Evolutionary conservation across 1,140 invertebrate species (phyloP).

Genomic region (Drosophila guanche): DNA sequence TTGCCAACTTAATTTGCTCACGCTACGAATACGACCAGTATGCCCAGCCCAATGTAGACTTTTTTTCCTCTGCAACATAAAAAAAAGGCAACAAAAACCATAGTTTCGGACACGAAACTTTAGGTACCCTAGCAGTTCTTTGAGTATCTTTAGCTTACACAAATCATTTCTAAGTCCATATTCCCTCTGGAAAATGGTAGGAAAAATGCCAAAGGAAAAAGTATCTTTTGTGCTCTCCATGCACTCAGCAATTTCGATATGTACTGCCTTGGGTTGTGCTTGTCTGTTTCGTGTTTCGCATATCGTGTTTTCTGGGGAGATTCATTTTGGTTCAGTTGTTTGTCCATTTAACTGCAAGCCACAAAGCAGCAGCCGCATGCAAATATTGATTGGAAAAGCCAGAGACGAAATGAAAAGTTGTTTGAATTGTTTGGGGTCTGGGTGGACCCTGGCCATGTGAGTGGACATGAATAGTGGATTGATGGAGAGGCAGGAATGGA

Average conservation of each 20-base stretch:
- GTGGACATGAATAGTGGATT: slow-evolving; percentile 22
- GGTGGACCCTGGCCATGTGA: slow-evolving; percentile 2
- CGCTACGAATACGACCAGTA: slow-evolving; percentile 67
- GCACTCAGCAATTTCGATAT: slow-evolving; percentile 43
- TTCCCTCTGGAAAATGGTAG: not conserved
- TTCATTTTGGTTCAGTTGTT: slow-evolving; percentile 55
- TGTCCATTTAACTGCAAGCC: slow-evolving; percentile 63
- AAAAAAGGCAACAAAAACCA: no score
- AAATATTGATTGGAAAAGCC: slow-evolving; percentile 67
- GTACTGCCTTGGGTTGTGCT: slow-evolving; percentile 25
- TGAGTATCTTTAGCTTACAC: no score
- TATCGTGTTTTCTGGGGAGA: slow-evolving; percentile 2
- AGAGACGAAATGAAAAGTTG: slow-evolving; percentile 34
- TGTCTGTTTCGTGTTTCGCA: slow-evolving; percentile 9
- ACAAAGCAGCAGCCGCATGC: slow-evolving; percentile 30
- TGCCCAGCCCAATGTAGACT: slow-evolving; percentile 17
- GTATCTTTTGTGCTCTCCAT: slow-evolving; percentile 19
- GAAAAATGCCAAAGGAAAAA: slow-evolving; percentile 4
- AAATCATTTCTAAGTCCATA: no score
- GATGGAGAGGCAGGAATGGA: not conserved
- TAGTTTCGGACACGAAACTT: not conserved
- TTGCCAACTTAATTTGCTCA: slow-evolving; percentile 49
- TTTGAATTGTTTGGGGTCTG: slow-evolving; percentile 30
- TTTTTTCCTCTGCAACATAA: slow-evolving; percentile 13
- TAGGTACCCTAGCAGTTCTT: not conserved